Evolutionary conservation across 2,888 invertebrate genomes (phyloP), one percentile per base, ranked within the genome.

Genomic region (Synergus japonicus): DNA sequence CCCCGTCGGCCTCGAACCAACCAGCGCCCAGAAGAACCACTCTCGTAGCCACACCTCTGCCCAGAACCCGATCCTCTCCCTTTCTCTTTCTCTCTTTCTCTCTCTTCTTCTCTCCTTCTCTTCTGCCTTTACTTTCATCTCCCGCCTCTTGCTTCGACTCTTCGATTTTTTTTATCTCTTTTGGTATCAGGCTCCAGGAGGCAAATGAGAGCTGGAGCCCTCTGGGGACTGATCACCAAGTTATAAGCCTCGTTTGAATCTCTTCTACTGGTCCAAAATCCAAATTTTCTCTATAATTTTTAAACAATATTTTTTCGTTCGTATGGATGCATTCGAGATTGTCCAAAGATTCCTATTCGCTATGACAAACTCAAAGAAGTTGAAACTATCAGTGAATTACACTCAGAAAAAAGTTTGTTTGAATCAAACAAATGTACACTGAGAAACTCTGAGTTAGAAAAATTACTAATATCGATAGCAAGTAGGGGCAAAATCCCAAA

Each of bases 11-110:
- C 87, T 88, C 88, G 89, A 91, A 88, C 91, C 91, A 91, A 91
- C 91, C 91, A 91, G 90, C 88, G 88, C 87, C 87, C 88, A 88
- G 90, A 88, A 89, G 89, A 89, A 88, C 88, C 88, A 87, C 87
- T 88, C 87, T 87, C 89, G 86, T 91, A 89, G 91, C 91, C 91
- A 91, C 91, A 91, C 91, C 91, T 91, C 91, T 89, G 88, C 87
- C 83, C 82, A 83, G 85, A 86, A 86, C 86, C 80, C 82, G 85
- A 87, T 87, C 86, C 87, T 87, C 86, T 86, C 84, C 81, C 84
- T 85, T 77, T 77, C 78, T 76, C 76, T 67, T 76, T 79, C 78
- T 82, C 81, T 82, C 79, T 79, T 63, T 69, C 76, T 79, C 49
- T 81, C 78, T 78, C 78, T 80, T 78, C 82, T 65, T 79, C 79